phyloP scores from a whole-genome alignment of 2,888 invertebrate species.

The Meloe dianella region DNA sequence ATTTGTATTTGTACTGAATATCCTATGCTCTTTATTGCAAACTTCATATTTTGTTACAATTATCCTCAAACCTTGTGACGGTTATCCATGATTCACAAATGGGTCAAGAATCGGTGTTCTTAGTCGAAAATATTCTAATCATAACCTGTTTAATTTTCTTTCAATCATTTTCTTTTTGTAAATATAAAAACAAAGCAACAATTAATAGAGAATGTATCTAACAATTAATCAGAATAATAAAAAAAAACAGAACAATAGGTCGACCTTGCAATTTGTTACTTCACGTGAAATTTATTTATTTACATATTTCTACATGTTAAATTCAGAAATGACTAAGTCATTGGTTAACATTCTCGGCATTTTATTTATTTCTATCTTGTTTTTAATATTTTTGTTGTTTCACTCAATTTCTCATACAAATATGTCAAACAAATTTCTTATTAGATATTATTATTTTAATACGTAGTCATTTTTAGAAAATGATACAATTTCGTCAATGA shows the following conservation, averaged over 20 bases:
- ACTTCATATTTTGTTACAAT: too few species aligned
- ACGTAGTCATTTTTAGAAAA: too few species aligned
- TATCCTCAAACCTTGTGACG: too few species aligned
- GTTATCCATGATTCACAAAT: too few species aligned
- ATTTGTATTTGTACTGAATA: too few species aligned
- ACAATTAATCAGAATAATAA: not conserved
- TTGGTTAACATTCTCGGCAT: conserved; percentile 13
- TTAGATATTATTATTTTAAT: too few species aligned
- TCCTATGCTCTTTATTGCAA: too few species aligned
- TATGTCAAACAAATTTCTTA: too few species aligned
- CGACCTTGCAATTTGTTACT: conserved; percentile 16
- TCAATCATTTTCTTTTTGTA: not conserved
- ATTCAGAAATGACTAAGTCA: conserved; percentile 16
- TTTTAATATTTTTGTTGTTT: not conserved
- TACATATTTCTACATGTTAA: conserved; percentile 4
- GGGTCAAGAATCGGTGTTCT: too few species aligned
- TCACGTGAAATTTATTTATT: conserved; percentile 15
- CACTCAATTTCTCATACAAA: too few species aligned
- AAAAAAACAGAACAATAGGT: conserved; percentile 11
- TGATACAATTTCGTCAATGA: not conserved
- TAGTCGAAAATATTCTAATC: too few species aligned
- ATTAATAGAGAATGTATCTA: not conserved
- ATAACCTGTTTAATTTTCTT: not conserved
- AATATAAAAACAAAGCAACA: not conserved
- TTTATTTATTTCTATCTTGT: conserved; percentile 8